Evolutionary conservation across 2,113 vertebrate genomes (phyloP), one percentile per base, ranked within the genome.

Genomic region (Sula dactylatra): DNA sequence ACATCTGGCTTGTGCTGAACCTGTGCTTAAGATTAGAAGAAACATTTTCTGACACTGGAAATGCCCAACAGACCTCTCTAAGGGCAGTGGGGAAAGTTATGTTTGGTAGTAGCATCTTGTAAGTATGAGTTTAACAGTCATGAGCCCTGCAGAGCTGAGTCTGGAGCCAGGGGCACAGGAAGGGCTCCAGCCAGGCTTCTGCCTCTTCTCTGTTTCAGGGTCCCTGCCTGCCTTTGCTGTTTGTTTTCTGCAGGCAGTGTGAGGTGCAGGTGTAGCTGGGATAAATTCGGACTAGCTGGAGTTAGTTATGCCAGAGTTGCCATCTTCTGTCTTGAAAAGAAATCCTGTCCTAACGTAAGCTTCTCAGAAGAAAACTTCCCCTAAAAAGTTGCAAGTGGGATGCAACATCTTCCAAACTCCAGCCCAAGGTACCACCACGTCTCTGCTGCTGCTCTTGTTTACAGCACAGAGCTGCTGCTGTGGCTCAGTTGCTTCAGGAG

Each of bases 101-200:
- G 29, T 22, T 6, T 40, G 45, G 27, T 9, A 27, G 16, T 1
- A 11, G 14, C n/a, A 3, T 22, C 61, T 14, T 15, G 4, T 18
- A 1, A 27, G 31, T 1, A 15, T 3, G 47, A 29, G 2, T 2
- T 24, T 58, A 7, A 2, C 29, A 0, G 21, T 25, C 1, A 1
- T 0, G n/a, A 70, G 84, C 70, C 49, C 42, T 25, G 13, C 5
- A 6, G 64, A 22, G 11, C 38, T 0, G 38, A 19, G 4, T 0
- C 31, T 9, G 36, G 59, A 20, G 31, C n/a, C 8, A 45, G 17
- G 42, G 24, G 8, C 10, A 0, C 1, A 32, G 40, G 22, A 6
- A 50, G 9, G 5, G 42, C 34, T 67, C 25, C 36, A 12, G 40
- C 36, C n/a, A 12, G 32, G 26, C 40, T 73, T 7, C 32, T 32